phyloP scores from a whole-genome alignment of 2,888 invertebrate genomes.

The Trichogramma dendrolimi region DNA sequence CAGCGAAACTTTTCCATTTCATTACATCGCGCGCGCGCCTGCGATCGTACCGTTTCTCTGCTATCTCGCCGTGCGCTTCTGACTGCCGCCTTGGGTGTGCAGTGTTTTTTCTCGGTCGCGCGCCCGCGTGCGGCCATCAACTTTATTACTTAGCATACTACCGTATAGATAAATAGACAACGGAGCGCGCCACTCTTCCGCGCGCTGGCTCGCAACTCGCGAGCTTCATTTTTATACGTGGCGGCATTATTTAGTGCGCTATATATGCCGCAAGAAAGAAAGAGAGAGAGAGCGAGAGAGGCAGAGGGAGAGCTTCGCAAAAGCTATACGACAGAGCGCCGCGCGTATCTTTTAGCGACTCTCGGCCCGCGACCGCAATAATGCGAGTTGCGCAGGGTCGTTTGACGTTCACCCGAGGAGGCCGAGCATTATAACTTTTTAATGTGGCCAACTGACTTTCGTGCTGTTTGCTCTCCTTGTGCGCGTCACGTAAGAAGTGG shows the following conservation, averaged over 20 bases:
- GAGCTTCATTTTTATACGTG: conserved; percentile 17
- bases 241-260: conserved; percentile 20
- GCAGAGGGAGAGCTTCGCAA: too few relatives aligned
- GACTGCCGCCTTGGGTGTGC: too few relatives aligned
- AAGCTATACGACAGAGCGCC: background rate
- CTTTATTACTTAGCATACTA: conserved; percentile 46
- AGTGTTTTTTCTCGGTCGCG: conserved; percentile 1
- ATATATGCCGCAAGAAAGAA: background rate
- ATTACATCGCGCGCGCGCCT: conserved; percentile 39
- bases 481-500: too few relatives aligned
- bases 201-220: background rate
- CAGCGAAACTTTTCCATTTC: conserved; percentile 50
- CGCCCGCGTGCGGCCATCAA: conserved; percentile 36
- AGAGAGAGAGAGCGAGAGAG: too few relatives aligned
- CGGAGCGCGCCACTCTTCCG: background rate
- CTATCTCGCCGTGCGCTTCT: background rate
- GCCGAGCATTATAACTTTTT: too few relatives aligned
- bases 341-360: conserved; percentile 7
- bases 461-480: too few relatives aligned
- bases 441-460: too few relatives aligned
- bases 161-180: conserved; percentile 1
- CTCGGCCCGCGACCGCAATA: background rate
- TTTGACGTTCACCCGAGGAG: background rate
- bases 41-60: background rate
- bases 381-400: conserved; percentile 1